Evolutionary conservation across 1,140 invertebrate species (phyloP).

Genomic region (Palaemon carinicauda): DNA sequence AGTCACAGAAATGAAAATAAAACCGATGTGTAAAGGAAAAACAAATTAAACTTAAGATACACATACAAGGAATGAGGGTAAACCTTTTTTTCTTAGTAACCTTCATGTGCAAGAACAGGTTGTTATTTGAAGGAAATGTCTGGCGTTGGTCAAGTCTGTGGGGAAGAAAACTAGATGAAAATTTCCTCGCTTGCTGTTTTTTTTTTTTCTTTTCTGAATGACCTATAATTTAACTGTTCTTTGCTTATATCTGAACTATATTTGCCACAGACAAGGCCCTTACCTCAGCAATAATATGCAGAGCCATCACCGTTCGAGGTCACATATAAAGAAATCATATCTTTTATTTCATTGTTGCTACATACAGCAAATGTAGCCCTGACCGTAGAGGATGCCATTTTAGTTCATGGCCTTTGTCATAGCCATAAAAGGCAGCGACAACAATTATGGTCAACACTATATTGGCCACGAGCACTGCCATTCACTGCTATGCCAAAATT

Average conservation of each 20-base stretch:
- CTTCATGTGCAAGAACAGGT: not conserved
- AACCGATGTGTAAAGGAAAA: conserved; percentile 22
- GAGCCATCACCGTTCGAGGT: too few relatives aligned
- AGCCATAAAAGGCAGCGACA: not conserved
- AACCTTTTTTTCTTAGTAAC: conserved; percentile 7
- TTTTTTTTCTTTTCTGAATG: not conserved
- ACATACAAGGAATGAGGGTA: conserved; percentile 54
- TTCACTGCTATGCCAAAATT: conserved; percentile 6
- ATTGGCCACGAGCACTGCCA: not conserved
- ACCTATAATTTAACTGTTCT: not conserved
- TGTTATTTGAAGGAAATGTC: not conserved
- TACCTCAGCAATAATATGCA: not conserved
- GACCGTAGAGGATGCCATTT: too few relatives aligned
- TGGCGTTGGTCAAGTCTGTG: not conserved
- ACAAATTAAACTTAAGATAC: conserved; percentile 17
- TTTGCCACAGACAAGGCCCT: not conserved
- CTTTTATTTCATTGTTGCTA: too few relatives aligned
- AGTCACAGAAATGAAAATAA: conserved; percentile 19
- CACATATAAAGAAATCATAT: too few relatives aligned
- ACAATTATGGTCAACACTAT: not conserved
- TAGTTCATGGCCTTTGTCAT: too few relatives aligned
- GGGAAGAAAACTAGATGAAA: not conserved
- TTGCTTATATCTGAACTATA: not conserved
- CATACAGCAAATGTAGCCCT: too few relatives aligned
- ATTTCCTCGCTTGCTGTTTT: not conserved